Conservation (phyloP, 2,113 vertebrate genomes). For the Apaloderma vittatum region DNA sequence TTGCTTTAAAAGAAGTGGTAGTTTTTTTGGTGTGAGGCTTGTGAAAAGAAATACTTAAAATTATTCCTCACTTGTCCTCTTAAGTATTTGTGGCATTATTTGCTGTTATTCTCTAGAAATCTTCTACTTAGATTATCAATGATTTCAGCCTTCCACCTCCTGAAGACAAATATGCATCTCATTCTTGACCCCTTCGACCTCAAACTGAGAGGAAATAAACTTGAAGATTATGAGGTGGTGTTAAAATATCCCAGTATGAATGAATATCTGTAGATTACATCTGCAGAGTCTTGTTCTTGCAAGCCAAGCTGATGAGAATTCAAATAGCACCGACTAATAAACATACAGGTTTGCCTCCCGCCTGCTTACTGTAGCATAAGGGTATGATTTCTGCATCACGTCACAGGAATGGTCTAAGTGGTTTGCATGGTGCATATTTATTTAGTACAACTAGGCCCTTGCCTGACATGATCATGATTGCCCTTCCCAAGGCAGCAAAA, state of each 20-base stretch:
- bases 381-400: not conserved
- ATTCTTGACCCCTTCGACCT: not conserved
- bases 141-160: not conserved
- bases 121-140: not conserved
- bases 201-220: not conserved
- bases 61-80: not conserved
- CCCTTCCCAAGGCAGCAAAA: not conserved
- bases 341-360: not conserved
- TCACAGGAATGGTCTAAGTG: not conserved
- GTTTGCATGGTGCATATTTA: not conserved
- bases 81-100: not conserved
- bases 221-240: not conserved
- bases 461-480: not conserved
- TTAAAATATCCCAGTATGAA: not conserved
- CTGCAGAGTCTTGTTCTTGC: not conserved
- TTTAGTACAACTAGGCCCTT: not conserved
- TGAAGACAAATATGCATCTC: not conserved
- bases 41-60: slow-evolving; percentile 1
- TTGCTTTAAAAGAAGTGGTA: not conserved
- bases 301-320: not conserved
- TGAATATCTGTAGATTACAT: not conserved
- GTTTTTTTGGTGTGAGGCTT: not conserved
- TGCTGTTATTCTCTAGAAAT: not conserved
- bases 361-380: not conserved
- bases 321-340: not conserved